Conservation (phyloP, 64 coral and sea anemone genomes). For the Pocillopora verrucosa region DNA sequence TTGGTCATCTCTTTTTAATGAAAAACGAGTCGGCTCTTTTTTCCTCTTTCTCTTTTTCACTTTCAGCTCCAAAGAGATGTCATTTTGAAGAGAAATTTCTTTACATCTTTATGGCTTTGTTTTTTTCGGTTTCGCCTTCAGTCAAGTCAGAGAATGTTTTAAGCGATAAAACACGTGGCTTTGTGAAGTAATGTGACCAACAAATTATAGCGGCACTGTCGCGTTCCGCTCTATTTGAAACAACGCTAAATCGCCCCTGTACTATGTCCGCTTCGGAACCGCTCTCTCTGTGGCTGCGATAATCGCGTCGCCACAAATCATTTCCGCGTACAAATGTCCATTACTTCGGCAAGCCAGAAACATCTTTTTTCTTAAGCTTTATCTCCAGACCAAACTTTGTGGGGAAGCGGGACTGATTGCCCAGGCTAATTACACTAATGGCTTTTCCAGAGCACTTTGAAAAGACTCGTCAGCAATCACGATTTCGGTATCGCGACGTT, state of each 20-base stretch:
- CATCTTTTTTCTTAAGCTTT: slow-evolving; percentile 3
- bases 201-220: neutral
- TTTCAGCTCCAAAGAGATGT: neutral
- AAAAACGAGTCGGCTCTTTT: neutral
- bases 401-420: slow-evolving; percentile 13
- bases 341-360: neutral
- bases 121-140: neutral
- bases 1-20: neutral
- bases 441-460: slow-evolving; percentile 33
- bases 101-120: neutral
- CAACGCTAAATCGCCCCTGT: neutral
- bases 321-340: slow-evolving; percentile 26
- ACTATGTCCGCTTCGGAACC: neutral
- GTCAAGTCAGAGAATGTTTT: neutral
- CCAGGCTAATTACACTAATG: slow-evolving; percentile 39
- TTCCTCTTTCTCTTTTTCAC: neutral
- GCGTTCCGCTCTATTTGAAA: neutral
- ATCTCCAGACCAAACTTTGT: slow-evolving; percentile 42
- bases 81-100: neutral
- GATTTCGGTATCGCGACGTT: slow-evolving; percentile 6
- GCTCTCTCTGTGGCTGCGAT: neutral
- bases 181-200: neutral
- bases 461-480: neutral
- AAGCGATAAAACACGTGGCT: slow-evolving; percentile 30
- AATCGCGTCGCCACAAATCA: neutral